These are phyloP conservation scores for Drymodes brunneopygia DNA, from an alignment of 2,113 vertebrate genomes.

Conservation along the genomic window DNA sequence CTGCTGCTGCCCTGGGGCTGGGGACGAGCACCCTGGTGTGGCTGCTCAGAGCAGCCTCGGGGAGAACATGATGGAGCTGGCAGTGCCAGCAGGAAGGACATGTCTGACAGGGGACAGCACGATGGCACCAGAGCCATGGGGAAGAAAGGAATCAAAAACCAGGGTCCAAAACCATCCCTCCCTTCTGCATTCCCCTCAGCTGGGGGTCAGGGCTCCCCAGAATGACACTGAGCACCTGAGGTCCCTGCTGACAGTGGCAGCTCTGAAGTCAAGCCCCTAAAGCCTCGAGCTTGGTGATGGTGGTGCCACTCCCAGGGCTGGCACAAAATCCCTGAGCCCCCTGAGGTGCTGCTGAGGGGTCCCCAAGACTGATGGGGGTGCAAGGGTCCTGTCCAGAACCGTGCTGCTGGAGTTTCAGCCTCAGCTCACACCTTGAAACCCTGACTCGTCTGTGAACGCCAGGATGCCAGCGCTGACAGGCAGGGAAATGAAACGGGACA, in stretches of 20 bases:
- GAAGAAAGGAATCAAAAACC: not conserved
- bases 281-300: not conserved
- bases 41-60: not conserved
- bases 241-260: not conserved
- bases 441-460: not conserved
- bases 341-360: not conserved
- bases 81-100: not conserved
- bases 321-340: not conserved
- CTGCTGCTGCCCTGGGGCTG: not conserved
- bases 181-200: accelerated
- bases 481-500: not conserved
- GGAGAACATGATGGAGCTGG: accelerated
- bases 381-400: not conserved
- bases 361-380: not conserved
- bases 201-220: not conserved
- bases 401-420: not conserved
- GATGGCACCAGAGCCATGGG: accelerated
- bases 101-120: not conserved
- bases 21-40: not conserved
- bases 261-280: not conserved
- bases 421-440: not conserved
- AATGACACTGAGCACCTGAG: not conserved
- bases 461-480: not conserved
- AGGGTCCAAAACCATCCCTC: not conserved
- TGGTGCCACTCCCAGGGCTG: not conserved